Conservation (phyloP, 2,113 vertebrate genomes). For the Numenius arquata region DNA sequence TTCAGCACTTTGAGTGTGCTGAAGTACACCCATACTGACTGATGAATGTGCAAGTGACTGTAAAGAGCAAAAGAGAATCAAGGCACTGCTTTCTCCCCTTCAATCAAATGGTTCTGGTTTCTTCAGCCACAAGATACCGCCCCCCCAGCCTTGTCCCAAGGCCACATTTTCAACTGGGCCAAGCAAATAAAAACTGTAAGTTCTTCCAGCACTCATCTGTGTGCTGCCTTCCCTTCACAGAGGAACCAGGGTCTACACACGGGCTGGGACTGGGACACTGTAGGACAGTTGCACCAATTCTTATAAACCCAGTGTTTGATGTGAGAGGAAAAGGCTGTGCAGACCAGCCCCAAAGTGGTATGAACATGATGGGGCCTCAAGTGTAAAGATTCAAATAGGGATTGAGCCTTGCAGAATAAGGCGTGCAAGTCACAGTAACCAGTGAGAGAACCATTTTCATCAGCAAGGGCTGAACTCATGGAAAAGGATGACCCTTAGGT, state of each 20-base stretch:
- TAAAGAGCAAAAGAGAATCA: background rate
- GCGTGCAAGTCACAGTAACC: background rate
- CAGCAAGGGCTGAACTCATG: background rate
- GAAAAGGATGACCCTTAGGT: background rate
- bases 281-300: background rate
- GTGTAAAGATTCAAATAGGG: background rate
- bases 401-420: background rate
- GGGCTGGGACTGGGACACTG: rapidly evolving
- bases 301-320: background rate
- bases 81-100: background rate
- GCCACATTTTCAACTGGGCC: rapidly evolving
- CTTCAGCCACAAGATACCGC: background rate
- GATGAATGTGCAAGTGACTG: background rate
- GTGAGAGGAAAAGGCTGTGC: background rate
- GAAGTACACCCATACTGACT: background rate
- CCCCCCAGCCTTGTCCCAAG: background rate
- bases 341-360: background rate
- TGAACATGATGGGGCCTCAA: background rate
- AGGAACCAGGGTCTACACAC: background rate
- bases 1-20: background rate
- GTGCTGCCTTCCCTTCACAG: background rate
- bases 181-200: background rate
- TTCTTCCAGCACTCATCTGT: background rate
- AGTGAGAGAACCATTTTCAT: background rate
- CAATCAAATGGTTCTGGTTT: background rate